Conservation (phyloP, 2,888 invertebrate genomes). For the Cyrtodaria siliqua region DNA sequence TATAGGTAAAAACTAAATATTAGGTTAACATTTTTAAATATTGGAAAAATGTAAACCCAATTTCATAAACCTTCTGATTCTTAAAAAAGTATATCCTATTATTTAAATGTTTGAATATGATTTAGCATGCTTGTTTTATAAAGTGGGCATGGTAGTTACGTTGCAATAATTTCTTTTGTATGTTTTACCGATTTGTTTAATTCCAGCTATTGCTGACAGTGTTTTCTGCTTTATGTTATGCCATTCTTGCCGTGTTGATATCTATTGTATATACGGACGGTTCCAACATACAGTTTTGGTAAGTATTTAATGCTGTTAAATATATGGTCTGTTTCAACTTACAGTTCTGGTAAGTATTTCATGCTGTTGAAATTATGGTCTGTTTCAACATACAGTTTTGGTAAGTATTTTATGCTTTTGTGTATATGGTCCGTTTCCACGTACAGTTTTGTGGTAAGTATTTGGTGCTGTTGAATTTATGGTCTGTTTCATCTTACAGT, state of each 20-base stretch:
- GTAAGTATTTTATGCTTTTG: too few species aligned
- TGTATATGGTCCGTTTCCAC: too few species aligned
- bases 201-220: constrained; percentile 69
- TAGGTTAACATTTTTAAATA: too few species aligned
- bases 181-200: neutral
- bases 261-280: constrained; percentile 70
- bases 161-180: neutral
- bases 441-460: too few species aligned
- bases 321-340: too few species aligned
- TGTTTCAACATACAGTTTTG: too few species aligned
- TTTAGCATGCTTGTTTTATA: neutral
- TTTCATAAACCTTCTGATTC: neutral
- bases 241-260: constrained; percentile 64
- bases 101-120: neutral
- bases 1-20: too few species aligned
- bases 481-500: constrained; percentile 69
- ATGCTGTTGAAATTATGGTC: constrained; percentile 64
- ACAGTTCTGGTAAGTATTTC: too few species aligned
- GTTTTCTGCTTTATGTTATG: constrained; percentile 77
- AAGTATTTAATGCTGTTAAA: constrained; percentile 22
- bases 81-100: neutral
- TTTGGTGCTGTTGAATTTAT: constrained; percentile 70
- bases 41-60: neutral
- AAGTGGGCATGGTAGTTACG: neutral
- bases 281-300: constrained; percentile 73